Percentiles rank a stretch among this genome's conserved stretches.
These are phyloP conservation scores for Ornithorhynchus anatinus DNA, from an alignment of 2,113 vertebrate genomes.

Conservation along the genomic window DNA sequence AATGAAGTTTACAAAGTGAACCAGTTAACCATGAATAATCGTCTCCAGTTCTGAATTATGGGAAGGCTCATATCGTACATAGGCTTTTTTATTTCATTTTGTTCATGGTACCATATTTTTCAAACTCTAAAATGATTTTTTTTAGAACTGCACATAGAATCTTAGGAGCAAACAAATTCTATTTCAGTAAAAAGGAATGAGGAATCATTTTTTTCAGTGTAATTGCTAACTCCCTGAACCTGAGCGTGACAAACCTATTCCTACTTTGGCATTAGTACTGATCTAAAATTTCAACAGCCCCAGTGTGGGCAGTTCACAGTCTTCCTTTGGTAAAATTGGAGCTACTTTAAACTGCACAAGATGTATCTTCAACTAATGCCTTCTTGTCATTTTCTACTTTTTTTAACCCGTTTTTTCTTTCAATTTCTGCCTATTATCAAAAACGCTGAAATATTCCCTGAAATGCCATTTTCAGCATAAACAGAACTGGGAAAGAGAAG, in stretches of 20 bases:
- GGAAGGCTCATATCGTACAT: background rate
- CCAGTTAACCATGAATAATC: background rate
- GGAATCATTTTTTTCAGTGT: background rate
- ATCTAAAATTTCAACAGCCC: background rate
- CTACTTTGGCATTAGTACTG: background rate
- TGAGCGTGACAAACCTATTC: background rate
- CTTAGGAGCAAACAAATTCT: background rate
- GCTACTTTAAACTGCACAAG: fast-evolving
- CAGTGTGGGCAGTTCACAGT: background rate
- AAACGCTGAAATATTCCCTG: no score
- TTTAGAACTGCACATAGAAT: no score
- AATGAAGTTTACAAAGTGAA: background rate
- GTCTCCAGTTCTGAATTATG: background rate
- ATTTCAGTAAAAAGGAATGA: background rate
- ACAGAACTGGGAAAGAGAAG: no score
- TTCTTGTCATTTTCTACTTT: background rate
- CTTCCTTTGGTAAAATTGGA: background rate
- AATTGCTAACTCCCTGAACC: background rate
- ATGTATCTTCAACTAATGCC: background rate
- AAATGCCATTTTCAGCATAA: no score
- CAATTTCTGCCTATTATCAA: background rate
- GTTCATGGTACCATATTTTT: background rate
- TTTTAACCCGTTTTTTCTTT: background rate
- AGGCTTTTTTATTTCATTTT: background rate
- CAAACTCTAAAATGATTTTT: background rate